Percentiles rank a stretch among this genome's conserved stretches.
These are phyloP conservation scores for Drosophila arizonae DNA, from an alignment of 1,140 invertebrate genomes.

Conservation along the genomic window DNA sequence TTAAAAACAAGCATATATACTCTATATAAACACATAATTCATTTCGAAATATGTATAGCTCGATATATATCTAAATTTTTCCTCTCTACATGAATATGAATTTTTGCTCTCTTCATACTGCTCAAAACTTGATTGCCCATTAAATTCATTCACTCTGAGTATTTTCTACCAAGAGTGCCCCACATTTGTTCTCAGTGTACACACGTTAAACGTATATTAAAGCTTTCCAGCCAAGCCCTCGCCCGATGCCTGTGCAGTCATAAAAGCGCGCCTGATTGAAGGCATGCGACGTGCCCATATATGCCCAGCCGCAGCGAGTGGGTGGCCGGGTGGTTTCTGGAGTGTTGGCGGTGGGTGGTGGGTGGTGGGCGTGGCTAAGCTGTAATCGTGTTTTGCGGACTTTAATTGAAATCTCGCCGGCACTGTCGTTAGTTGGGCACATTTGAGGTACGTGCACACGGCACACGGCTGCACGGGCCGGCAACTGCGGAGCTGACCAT, in stretches of 20 bases:
- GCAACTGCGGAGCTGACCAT: slow-evolving; percentile 1
- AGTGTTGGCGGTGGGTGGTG: neutral
- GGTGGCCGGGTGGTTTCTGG: too few species aligned
- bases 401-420: slow-evolving; percentile 74
- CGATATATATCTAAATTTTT: too few species aligned
- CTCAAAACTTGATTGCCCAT: too few species aligned
- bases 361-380: slow-evolving; percentile 8
- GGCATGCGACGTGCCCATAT: slow-evolving; percentile 47
- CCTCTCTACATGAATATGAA: too few species aligned
- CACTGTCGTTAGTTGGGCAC: slow-evolving; percentile 41
- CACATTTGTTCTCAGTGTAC: slow-evolving; percentile 24
- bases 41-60: too few species aligned
- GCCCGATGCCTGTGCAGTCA: slow-evolving; percentile 49
- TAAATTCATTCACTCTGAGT: too few species aligned
- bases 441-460: slow-evolving; percentile 73
- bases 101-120: too few species aligned
- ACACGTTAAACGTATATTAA: slow-evolving; percentile 14
- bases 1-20: too few species aligned
- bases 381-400: slow-evolving; percentile 53
- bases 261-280: slow-evolving; percentile 54
- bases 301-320: slow-evolving; percentile 33
- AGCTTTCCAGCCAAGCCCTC: slow-evolving; percentile 36
- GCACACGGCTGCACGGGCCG: slow-evolving; percentile 2
- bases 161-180: too few species aligned
- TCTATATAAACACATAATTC: too few species aligned